These are phyloP conservation scores for Pavo muticus DNA, from an alignment of 2,113 vertebrate species.

Conservation along the genomic window DNA sequence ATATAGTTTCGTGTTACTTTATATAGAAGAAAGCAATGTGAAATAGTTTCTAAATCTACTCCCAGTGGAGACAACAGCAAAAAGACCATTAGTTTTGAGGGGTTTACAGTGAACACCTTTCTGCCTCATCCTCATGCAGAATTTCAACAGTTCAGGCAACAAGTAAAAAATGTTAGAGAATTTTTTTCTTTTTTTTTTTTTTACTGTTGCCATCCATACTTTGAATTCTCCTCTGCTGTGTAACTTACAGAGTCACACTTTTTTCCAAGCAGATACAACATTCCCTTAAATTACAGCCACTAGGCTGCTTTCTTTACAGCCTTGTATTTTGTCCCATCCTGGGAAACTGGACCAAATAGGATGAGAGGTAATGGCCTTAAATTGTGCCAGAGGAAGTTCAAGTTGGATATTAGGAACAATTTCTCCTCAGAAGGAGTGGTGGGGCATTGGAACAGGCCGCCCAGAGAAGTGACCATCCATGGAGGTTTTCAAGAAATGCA, in stretches of 20 bases:
- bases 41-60: conserved; percentile 27
- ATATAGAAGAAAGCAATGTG: background rate
- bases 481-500: too few relatives aligned
- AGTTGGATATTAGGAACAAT: too few relatives aligned
- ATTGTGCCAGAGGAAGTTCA: too few relatives aligned
- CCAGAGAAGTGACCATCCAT: too few relatives aligned
- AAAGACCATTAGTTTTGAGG: background rate
- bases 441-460: too few relatives aligned
- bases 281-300: background rate
- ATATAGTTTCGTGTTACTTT: background rate
- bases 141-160: conserved; percentile 18
- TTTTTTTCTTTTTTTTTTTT: background rate
- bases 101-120: conserved; percentile 8
- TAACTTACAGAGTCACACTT: background rate
- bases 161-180: background rate
- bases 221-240: background rate
- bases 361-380: background rate
- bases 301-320: background rate
- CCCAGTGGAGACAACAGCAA: conserved; percentile 1
- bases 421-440: too few relatives aligned
- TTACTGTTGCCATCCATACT: background rate
- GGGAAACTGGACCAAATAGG: background rate
- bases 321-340: background rate
- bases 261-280: background rate
- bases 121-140: background rate